A percentile compares a stretch with the other conserved stretches of the same genome.
These are phyloP conservation scores for Pristionchus fissidentatus DNA, from an alignment of 2,888 invertebrate species.

Conservation along the genomic window DNA sequence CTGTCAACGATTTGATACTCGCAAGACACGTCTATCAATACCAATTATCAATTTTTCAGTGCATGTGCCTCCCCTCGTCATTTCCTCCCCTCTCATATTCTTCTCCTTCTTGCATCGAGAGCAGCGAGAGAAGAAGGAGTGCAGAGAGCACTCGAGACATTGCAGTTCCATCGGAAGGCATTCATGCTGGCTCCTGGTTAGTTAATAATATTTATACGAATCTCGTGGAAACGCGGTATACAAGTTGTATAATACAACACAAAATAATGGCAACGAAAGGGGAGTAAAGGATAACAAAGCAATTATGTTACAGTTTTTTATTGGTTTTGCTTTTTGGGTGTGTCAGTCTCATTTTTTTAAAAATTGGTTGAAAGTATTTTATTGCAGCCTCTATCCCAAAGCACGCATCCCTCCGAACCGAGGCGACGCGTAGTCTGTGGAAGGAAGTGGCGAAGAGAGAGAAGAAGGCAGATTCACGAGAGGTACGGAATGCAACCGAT, in stretches of 20 bases:
- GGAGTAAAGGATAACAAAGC: too few relatives aligned
- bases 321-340: too few relatives aligned
- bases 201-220: background rate
- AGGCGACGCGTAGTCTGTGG: background rate
- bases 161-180: conserved; percentile 1
- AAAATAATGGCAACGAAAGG: too few relatives aligned
- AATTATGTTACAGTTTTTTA: too few relatives aligned
- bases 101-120: background rate
- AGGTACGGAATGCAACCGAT: background rate
- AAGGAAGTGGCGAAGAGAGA: background rate
- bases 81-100: conserved; percentile 22
- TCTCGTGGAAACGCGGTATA: too few relatives aligned
- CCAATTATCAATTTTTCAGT: background rate
- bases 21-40: background rate
- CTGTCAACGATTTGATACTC: background rate
- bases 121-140: conserved; percentile 26
- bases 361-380: background rate
- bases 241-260: too few relatives aligned
- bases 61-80: conserved; percentile 35
- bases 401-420: background rate
- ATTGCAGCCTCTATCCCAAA: background rate
- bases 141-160: background rate
- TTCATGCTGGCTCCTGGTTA: conserved; percentile 17
- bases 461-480: background rate
- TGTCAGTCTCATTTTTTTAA: too few relatives aligned